These are phyloP conservation scores for Synergus japonicus DNA, from an alignment of 2,888 invertebrate species.

Conservation along the genomic window DNA sequence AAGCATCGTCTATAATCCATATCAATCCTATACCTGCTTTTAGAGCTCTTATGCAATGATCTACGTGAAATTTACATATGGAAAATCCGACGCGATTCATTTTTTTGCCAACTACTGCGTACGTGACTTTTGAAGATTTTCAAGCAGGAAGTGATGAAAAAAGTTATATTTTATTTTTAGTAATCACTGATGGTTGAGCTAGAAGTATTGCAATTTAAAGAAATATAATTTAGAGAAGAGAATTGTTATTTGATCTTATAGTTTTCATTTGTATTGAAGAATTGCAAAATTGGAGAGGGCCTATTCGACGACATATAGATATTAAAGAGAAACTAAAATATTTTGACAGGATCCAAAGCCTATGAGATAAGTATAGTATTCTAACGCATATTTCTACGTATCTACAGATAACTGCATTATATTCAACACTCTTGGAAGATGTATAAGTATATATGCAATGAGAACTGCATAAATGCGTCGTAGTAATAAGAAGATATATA, in stretches of 20 bases:
- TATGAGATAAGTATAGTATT: background rate
- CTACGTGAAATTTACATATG: constrained; percentile 51
- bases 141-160: background rate
- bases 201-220: no score
- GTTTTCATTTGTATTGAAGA: no score
- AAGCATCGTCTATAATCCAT: constrained; percentile 29
- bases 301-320: background rate
- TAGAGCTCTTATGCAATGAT: constrained; percentile 31
- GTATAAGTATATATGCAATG: background rate
- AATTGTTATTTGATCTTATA: no score
- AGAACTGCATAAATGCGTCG: background rate
- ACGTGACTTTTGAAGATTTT: constrained; percentile 1
- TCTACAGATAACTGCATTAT: background rate
- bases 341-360: constrained; percentile 21
- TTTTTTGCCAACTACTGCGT: constrained; percentile 18
- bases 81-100: constrained; percentile 42
- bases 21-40: constrained; percentile 36
- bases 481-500: background rate
- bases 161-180: no score
- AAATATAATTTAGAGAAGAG: no score
- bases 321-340: constrained; percentile 11
- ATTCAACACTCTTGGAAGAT: background rate
- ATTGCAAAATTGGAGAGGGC: background rate
- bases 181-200: no score
- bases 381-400: background rate